Evolutionary conservation across 1,140 invertebrate genomes (phyloP).

Genomic region (Ostrea denselamellosa): DNA sequence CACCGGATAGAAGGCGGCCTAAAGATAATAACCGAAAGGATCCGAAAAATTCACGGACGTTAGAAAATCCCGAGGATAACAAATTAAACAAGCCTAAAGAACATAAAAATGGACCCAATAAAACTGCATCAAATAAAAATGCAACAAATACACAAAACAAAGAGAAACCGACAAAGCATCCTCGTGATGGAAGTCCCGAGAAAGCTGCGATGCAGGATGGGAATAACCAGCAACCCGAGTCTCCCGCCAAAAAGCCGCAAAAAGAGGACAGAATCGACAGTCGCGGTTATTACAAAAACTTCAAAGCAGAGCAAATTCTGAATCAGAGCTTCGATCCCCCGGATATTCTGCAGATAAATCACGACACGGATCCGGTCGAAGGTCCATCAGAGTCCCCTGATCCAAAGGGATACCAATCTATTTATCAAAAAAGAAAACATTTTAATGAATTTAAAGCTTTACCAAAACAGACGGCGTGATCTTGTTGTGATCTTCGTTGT

Average conservation of each 20-base stretch:
- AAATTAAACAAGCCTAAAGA: background rate
- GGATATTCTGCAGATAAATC: slow-evolving; percentile 36
- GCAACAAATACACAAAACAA: background rate
- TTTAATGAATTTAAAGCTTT: slow-evolving; percentile 16
- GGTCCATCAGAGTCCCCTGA: background rate
- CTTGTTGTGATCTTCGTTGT: background rate
- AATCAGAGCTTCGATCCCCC: slow-evolving; percentile 9
- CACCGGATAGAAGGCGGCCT: background rate
- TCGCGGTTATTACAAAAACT: slow-evolving; percentile 14
- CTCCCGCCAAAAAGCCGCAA: background rate
- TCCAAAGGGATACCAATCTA: slow-evolving; percentile 13
- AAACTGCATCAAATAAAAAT: background rate
- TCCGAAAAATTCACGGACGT: background rate
- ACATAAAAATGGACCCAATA: background rate
- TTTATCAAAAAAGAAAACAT: slow-evolving; percentile 28
- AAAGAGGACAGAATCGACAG: slow-evolving; percentile 21
- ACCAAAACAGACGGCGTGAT: slow-evolving; percentile 11
- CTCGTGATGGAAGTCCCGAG: background rate
- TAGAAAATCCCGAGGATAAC: background rate
- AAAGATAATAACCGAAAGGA: background rate
- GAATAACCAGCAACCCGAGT: background rate
- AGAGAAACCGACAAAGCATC: background rate
- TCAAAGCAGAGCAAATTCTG: slow-evolving; percentile 1
- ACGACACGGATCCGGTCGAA: slow-evolving; percentile 4
- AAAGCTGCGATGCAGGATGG: background rate